Base-by-base conservation (phyloP, 1,140 invertebrate genomes). In the Atta cephalotes region DNA sequence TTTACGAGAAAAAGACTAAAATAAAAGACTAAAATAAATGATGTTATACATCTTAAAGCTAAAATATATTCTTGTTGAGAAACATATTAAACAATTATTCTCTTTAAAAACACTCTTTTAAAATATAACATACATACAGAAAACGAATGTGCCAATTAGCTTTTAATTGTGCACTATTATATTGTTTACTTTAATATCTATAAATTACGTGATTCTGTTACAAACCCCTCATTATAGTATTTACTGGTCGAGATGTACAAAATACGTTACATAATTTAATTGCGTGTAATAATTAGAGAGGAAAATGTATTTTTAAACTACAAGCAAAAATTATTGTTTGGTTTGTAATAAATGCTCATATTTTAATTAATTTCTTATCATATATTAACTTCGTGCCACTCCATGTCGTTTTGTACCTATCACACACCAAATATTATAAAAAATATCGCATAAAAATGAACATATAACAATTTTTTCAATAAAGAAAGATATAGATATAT, bases 261-360 rank as follows among this genome's bases (percentile, higher is more conserved):
- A 76, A 60, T 58, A 76, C 12, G 35, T 12, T 74, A n/a, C 53
- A 58, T 35, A 76, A 58, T 76, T 76, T 76, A 39, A 60, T 16
- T 25, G 31, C 72, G 35, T 7, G 14, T 39, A 58, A 12, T 53
- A 58, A 28, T 25, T 76, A 76, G 0, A 16, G 3, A 18, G 12
- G 14, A 56, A 72, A 56, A 56, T 3, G 25, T 60, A 56, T 56
- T 31, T 28, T 39, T 10, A 35, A 16, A n/a, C 5, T 9, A 74
- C n/a, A 16, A 58, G 4, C 14, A 45, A 71, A 12, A 70, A 68
- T 49, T 71, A 70, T 1, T 21, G 2, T 16, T 49, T 3, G 21
- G 12, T 10, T 70, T 2, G 14, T 49, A 70, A 70, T 49, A 25
- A 70, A 49, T 49, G 6, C 58, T 60, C 3, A 58, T 56, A 3